Percentiles rank a stretch among this genome's conserved stretches.
phyloP scores from a whole-genome alignment of 2,797 vertebrate genomes.

The Urosaurus nigricauda region DNA sequence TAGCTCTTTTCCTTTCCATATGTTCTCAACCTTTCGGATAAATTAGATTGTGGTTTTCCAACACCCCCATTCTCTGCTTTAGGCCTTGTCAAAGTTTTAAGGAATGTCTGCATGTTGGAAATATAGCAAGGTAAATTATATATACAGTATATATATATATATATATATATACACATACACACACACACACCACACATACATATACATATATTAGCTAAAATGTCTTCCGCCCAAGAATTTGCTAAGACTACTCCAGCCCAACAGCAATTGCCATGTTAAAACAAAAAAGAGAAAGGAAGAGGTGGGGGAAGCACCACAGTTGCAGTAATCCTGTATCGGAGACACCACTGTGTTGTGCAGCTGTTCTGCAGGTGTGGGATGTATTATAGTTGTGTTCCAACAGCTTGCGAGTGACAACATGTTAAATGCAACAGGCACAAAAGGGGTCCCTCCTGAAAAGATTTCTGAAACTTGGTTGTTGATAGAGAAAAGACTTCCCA shows the following conservation, averaged over 20 bases:
- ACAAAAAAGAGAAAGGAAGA: not conserved
- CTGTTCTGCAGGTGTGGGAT: not conserved
- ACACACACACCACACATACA: too few species aligned
- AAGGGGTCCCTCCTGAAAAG: not conserved
- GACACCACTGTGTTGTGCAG: not conserved
- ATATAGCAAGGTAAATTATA: not conserved
- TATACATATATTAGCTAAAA: too few species aligned
- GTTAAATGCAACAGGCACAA: not conserved
- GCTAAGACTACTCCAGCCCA: too few species aligned
- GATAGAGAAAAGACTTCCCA: not conserved
- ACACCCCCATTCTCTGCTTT: too few species aligned
- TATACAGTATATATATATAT: too few species aligned
- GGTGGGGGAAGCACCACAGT: not conserved
- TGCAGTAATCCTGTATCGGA: not conserved
- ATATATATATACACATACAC: too few species aligned
- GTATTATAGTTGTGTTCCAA: not conserved
- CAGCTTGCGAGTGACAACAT: not conserved
- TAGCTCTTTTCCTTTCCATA: not conserved
- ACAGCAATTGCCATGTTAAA: not conserved
- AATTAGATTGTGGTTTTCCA: not conserved
- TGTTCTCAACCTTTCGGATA: not conserved
- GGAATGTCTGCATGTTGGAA: not conserved
- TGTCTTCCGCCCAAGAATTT: too few species aligned
- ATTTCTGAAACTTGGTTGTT: not conserved
- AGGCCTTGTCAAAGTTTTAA: not conserved